Conservation (phyloP, 1,140 invertebrate species). For the Drosophila arizonae region DNA sequence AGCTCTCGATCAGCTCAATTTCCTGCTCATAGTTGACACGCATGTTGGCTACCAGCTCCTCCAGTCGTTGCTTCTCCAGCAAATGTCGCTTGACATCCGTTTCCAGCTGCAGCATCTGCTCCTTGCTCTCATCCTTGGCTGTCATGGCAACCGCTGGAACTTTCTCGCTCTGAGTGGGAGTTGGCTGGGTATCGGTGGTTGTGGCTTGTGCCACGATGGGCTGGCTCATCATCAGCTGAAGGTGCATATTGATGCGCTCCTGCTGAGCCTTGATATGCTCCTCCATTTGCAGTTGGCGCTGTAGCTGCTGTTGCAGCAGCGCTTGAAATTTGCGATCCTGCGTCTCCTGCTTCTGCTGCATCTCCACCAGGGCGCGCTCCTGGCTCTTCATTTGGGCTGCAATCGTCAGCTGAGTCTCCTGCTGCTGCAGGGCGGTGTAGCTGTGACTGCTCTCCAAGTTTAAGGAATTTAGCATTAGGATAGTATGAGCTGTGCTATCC, state of each 20-base stretch:
- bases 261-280: conserved; percentile 84
- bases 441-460: conserved; percentile 82
- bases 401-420: conserved; percentile 83
- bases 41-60: conserved; percentile 78
- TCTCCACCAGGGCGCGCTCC: conserved; percentile 83
- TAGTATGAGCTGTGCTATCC: conserved; percentile 52
- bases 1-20: conserved; percentile 83
- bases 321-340: conserved; percentile 84
- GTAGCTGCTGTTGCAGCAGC: conserved; percentile 83
- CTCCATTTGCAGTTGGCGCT: conserved; percentile 84
- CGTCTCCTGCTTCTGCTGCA: conserved; percentile 83
- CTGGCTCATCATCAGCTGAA: conserved; percentile 83
- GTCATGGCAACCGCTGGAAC: not conserved
- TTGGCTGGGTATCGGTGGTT: not conserved
- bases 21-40: conserved; percentile 83
- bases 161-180: not conserved
- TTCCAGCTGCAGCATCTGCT: conserved; percentile 68
- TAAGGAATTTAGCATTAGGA: conserved; percentile 62
- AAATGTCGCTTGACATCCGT: conserved; percentile 80
- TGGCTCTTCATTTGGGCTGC: conserved; percentile 84
- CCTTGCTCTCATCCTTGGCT: conserved; percentile 14
- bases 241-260: conserved; percentile 84
- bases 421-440: conserved; percentile 83
- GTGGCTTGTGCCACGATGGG: conserved; percentile 30
- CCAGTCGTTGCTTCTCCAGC: conserved; percentile 82